Percentiles rank a stretch among this genome's conserved stretches.
phyloP scores from a whole-genome alignment of 2,113 vertebrate genomes.

The Hyperoodon ampullatus region DNA sequence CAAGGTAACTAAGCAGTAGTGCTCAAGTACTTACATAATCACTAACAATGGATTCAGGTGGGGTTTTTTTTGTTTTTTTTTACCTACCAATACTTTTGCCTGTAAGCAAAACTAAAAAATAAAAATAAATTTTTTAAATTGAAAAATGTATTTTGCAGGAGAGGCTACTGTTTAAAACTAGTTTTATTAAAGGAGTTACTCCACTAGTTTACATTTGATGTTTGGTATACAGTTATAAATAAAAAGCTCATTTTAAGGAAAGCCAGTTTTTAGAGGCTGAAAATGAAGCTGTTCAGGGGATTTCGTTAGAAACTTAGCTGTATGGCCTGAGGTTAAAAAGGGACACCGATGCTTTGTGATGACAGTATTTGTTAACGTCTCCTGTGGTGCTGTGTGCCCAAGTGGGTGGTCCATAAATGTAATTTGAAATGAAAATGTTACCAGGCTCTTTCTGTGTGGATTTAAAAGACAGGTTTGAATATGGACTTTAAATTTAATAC shows the following conservation, averaged over 20 bases:
- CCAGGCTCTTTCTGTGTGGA: not conserved
- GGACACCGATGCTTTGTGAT: not conserved
- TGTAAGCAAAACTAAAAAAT: not conserved
- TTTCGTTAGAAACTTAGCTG: not conserved
- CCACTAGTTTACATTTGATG: not conserved
- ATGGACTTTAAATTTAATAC: not conserved
- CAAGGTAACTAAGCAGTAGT: not conserved
- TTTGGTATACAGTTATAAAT: slow-evolving; percentile 12
- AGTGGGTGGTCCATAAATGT: not conserved
- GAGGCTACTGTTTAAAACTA: slow-evolving; percentile 3
- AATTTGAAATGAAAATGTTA: not conserved
- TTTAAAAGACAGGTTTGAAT: not conserved
- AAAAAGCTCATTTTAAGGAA: slow-evolving; percentile 20
- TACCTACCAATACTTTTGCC: not conserved
- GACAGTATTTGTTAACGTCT: not conserved
- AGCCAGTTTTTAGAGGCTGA: not conserved
- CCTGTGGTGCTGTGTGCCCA: not conserved
- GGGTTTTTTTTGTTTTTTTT: not conserved
- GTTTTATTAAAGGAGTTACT: not conserved
- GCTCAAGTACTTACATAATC: not conserved
- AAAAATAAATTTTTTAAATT: too few species aligned
- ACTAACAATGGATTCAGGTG: not conserved
- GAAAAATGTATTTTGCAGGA: not conserved
- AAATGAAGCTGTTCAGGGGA: not conserved
- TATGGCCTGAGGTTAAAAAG: not conserved